These are phyloP conservation scores for Dynastes maya DNA, from an alignment of 2,888 invertebrate species.

Conservation along the genomic window DNA sequence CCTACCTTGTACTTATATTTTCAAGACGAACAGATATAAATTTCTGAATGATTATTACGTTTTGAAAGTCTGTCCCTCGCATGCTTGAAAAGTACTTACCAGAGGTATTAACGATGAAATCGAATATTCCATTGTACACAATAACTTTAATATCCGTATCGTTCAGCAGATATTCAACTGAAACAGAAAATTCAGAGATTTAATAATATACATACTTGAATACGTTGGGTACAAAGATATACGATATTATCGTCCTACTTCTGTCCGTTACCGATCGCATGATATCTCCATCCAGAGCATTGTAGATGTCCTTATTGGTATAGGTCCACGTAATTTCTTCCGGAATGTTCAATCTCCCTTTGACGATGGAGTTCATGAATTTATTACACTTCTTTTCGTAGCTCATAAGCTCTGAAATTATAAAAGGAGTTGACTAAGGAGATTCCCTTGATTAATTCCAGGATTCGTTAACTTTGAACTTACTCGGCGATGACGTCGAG, in stretches of 20 bases:
- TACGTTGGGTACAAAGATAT: background rate
- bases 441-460: constrained; percentile 13
- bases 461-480: constrained; percentile 45
- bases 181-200: constrained; percentile 51
- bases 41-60: no score
- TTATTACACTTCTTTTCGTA: constrained; percentile 62
- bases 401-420: constrained; percentile 59
- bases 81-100: constrained; percentile 55
- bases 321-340: constrained; percentile 79
- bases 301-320: constrained; percentile 76
- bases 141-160: constrained; percentile 62
- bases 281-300: constrained; percentile 77
- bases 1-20: no score
- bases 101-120: constrained; percentile 63
- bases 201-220: no score
- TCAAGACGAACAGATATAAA: no score
- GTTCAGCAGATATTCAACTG: constrained; percentile 63
- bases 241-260: constrained; percentile 54
- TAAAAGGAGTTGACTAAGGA: background rate
- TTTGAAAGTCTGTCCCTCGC: no score
- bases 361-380: constrained; percentile 84
- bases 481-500: constrained; percentile 58
- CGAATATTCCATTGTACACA: constrained; percentile 64
- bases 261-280: constrained; percentile 81
- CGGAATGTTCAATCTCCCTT: constrained; percentile 78